Evolutionary conservation across 2,888 invertebrate genomes (phyloP).

Genomic region (Incurvaria masculella): DNA sequence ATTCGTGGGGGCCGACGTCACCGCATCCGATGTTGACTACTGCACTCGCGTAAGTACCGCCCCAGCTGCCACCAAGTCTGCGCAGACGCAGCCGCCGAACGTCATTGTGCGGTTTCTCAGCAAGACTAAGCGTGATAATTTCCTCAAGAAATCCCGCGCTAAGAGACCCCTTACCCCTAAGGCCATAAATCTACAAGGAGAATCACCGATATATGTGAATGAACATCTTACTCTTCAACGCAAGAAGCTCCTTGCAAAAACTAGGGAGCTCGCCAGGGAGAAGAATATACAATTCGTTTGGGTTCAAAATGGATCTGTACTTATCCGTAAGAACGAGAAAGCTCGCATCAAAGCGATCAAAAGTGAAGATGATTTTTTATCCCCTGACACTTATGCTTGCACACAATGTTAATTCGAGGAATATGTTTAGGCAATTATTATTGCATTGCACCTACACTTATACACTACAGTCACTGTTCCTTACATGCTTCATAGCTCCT

Average conservation of each 20-base stretch:
- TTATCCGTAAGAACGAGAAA: not conserved
- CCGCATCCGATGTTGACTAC: not conserved
- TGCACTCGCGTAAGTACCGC: no score
- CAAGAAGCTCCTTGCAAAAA: not conserved
- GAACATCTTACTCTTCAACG: not conserved
- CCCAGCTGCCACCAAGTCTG: not conserved
- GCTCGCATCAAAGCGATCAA: not conserved
- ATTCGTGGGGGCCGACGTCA: not conserved
- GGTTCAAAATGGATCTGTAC: not conserved
- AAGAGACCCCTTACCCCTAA: not conserved
- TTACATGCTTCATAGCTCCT: no score
- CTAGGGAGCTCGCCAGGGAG: not conserved
- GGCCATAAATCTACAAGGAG: not conserved
- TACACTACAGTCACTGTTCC: no score
- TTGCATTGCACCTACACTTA: no score
- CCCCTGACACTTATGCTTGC: no score
- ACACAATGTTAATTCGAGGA: no score
- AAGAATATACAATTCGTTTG: constrained; percentile 1
- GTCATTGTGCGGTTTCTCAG: not conserved
- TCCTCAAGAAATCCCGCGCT: not conserved
- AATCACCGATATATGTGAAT: not conserved
- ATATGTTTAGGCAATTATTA: no score
- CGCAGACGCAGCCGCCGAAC: not conserved
- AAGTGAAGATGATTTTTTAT: not conserved
- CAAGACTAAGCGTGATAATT: not conserved